Percentiles rank a stretch among this genome's conserved stretches.
These are phyloP conservation scores for Ylistrum balloti DNA, from an alignment of 1,140 invertebrate species.

Conservation along the genomic window DNA sequence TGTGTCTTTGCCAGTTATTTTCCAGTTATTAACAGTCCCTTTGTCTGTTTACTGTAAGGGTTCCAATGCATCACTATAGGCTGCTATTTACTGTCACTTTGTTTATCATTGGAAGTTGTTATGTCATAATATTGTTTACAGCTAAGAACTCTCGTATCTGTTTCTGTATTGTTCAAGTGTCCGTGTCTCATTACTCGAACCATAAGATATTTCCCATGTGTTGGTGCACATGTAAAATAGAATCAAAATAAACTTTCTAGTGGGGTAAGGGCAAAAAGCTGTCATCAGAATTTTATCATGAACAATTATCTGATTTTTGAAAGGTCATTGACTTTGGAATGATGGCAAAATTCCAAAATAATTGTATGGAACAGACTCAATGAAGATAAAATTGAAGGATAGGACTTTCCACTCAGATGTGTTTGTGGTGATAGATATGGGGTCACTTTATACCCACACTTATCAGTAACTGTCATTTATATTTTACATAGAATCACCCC, in stretches of 20 bases:
- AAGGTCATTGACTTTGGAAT: neutral
- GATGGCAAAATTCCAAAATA: conserved; percentile 34
- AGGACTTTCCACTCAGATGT: neutral
- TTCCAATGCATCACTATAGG: no score
- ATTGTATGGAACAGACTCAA: neutral
- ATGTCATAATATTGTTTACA: no score
- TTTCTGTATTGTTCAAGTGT: no score
- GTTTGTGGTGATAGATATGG: neutral
- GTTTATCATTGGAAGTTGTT: no score
- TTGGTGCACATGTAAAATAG: neutral
- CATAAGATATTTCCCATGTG: no score
- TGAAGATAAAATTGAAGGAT: neutral
- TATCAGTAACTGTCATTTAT: neutral
- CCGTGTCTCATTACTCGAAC: no score
- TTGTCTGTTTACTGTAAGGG: no score
- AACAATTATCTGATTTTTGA: conserved; percentile 12
- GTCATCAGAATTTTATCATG: neutral
- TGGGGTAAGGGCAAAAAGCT: neutral
- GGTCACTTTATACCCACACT: neutral
- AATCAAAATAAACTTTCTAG: neutral
- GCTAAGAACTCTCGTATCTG: no score
- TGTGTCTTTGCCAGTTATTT: no score
- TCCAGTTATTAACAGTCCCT: no score
- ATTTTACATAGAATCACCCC: neutral
- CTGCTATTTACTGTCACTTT: no score